These are phyloP conservation scores for Pogonocichla stellata DNA, from an alignment of 2,113 vertebrate species.

Conservation along the genomic window DNA sequence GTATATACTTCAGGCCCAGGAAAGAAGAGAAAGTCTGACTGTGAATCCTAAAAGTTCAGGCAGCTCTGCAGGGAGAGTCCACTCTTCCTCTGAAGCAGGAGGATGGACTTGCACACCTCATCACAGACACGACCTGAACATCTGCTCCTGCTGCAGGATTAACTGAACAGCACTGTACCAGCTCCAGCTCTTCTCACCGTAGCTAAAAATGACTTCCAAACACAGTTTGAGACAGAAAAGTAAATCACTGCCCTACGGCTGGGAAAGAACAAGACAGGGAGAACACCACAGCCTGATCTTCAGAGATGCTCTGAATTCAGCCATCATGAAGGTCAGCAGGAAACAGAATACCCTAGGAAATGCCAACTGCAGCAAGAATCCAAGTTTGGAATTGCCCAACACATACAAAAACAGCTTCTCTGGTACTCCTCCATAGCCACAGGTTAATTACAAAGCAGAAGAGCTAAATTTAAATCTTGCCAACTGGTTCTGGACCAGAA, in stretches of 20 bases:
- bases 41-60: background rate
- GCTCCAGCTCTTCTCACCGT: background rate
- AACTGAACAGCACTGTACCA: background rate
- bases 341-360: background rate
- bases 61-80: background rate
- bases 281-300: background rate
- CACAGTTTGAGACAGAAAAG: conserved; percentile 19
- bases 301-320: background rate
- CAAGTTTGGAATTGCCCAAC: background rate
- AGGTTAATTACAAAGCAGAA: background rate
- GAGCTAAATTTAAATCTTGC: background rate
- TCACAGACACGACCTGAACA: background rate
- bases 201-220: conserved; percentile 22
- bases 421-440: background rate
- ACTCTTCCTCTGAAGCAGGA: background rate
- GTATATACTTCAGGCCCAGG: background rate
- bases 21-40: background rate
- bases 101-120: background rate
- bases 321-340: background rate
- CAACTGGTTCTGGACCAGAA: background rate
- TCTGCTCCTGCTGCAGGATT: background rate
- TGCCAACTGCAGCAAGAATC: background rate
- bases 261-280: background rate
- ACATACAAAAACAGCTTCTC: background rate
- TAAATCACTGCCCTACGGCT: background rate